Evolutionary conservation across 1,140 invertebrate species (phyloP), one percentile per base, ranked within the genome.

Genomic region (Psilanteris sp.): DNA sequence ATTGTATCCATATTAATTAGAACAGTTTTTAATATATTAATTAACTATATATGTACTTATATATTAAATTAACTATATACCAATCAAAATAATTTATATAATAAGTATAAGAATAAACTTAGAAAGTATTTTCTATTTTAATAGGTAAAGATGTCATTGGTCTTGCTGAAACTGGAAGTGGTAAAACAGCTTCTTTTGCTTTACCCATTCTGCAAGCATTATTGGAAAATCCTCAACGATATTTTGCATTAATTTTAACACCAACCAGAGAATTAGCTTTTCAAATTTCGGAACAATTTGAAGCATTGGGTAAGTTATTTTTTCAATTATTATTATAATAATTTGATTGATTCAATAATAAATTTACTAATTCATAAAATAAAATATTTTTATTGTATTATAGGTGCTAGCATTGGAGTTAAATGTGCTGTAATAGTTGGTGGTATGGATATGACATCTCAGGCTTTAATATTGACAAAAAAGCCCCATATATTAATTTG

Each of bases 111-210:
- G n/a, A n/a, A n/a, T n/a, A n/a, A n/a, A n/a, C n/a, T n/a, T n/a
- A n/a, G n/a, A n/a, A n/a, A n/a, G n/a, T 52, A 24, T 20, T 26
- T 27, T 22, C 11, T 18, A n/a, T 27, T 1, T 32, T 3, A 7
- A 37, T 11, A 93, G 93, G 92, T 4, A 95, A 95, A 89, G 98
- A 99, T 89, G 92, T 99, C 0, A 98, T 99, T 81, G 98, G 97
- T 10, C 88, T 99, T 39, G 97, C 98, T 1, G 97, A 99, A 90
- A 99, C 98, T 2, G 97, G 98, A 4, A 99, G 97, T 3, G 98
- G 98, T 8, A 99, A 99, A 90, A 99, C 98, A 0, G 98, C 94
- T 18, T 96, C 98, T 0, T 99, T 99, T 90, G 96, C 96, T 1
- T 82, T 99, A 48, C 98, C 98, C 0, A 98, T 99, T 77, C 83